phyloP scores from a whole-genome alignment of 2,888 invertebrate genomes.

The Meteorus colon region DNA sequence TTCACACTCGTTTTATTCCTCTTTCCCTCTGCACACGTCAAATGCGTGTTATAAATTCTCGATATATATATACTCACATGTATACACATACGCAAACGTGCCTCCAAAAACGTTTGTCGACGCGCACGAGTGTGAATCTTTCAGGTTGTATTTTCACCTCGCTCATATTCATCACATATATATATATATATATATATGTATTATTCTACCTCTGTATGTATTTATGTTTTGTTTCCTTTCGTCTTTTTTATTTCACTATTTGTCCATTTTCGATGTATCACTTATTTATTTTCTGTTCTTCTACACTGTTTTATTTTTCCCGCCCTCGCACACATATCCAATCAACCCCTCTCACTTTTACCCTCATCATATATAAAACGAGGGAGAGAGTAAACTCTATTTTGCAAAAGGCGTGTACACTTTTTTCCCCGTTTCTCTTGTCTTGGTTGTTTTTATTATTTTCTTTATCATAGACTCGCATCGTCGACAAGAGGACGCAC shows the following conservation, averaged over 20 bases:
- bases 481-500: slow-evolving; percentile 40
- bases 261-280: slow-evolving; percentile 14
- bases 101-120: slow-evolving; percentile 6
- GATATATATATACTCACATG: neutral
- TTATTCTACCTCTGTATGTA: slow-evolving; percentile 6
- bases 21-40: neutral
- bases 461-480: slow-evolving; percentile 40
- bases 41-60: neutral
- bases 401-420: neutral
- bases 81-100: neutral
- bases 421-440: neutral
- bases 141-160: slow-evolving; percentile 2
- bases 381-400: neutral
- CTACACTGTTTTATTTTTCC: neutral
- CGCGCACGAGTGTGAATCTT: slow-evolving; percentile 27
- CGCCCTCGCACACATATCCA: neutral
- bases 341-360: neutral
- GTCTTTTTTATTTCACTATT: slow-evolving; percentile 1
- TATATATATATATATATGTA: neutral
- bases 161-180: neutral
- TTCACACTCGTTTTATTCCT: neutral
- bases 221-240: slow-evolving; percentile 16
- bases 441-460: neutral
- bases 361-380: neutral
- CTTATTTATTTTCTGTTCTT: slow-evolving; percentile 13